Base-by-base conservation (phyloP, 1,140 invertebrate species). In the Delia radicum region DNA sequence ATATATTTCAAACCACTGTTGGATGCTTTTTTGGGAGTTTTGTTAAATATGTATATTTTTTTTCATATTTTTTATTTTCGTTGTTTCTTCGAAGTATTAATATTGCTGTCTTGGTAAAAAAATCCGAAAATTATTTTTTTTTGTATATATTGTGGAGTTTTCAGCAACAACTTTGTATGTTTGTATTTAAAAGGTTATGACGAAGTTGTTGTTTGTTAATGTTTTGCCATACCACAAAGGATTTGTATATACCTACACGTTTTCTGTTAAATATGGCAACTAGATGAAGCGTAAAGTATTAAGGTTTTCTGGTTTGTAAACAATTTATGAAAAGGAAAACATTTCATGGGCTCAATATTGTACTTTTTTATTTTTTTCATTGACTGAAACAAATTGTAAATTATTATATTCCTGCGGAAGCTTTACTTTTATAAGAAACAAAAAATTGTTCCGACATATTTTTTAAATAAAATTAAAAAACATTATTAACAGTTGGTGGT, bases 181-280 rank as follows among this genome's bases (percentile, higher is more conserved):
- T 10, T 55, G 18, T 55, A 21, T 55, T 55, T 55, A 69, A 69
- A 33, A 69, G 65, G 65, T 69, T 69, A 69, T 69, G 65, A 33
- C 65, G 31, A 69, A 69, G 65, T 69, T 69, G 29, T 33, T 69
- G 27, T 69, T 69, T 69, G 65, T 69, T 69, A 69, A 69, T 69
- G n/a, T 33, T 69, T 31, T 28, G 65, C n/a, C 31, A 37, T 69
- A 31, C 65, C 65, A 69, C 65, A 69, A 69, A 69, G 65, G 65
- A 69, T 69, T 69, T 69, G 65, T 69, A 69, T 37, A 69, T 21
- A 33, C 29, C 15, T 18, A 55, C n/a, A 55, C 48, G 5, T 21
- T 69, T 69, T 33, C 37, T 69, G 33, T 26, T 0, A 12, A 69
- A 69, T 69, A 69, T 33, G 18, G 65, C 31, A 18, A 69, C n/a